Conservation (phyloP, 1,140 invertebrate genomes). For the Neodiprion lecontei region DNA sequence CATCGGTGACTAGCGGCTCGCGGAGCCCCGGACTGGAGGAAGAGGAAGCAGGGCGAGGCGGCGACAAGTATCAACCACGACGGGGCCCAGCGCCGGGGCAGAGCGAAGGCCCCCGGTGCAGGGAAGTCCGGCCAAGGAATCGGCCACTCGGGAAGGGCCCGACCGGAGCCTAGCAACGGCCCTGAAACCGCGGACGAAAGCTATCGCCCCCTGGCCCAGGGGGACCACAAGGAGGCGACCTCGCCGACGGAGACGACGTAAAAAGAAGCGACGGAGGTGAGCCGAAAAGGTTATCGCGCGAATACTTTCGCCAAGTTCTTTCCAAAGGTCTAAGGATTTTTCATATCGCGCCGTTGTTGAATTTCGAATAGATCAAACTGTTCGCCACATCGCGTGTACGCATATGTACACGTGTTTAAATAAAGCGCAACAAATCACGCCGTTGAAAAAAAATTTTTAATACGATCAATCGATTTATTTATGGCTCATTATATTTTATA, state of each 20-base stretch:
- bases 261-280: slow-evolving; percentile 62
- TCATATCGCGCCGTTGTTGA: too few species aligned
- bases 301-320: neutral
- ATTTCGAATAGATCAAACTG: too few species aligned
- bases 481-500: too few species aligned
- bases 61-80: slow-evolving; percentile 46
- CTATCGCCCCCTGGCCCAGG: slow-evolving; percentile 52
- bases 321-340: neutral
- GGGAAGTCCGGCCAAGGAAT: slow-evolving; percentile 41
- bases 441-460: too few species aligned
- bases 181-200: slow-evolving; percentile 51
- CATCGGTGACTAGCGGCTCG: slow-evolving; percentile 8
- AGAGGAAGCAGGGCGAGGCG: slow-evolving; percentile 12
- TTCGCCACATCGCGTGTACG: too few species aligned
- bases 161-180: slow-evolving; percentile 53
- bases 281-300: slow-evolving; percentile 9
- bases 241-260: slow-evolving; percentile 58
- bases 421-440: too few species aligned
- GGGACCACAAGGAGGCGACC: slow-evolving; percentile 51
- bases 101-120: slow-evolving; percentile 58
- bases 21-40: neutral
- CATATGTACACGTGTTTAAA: too few species aligned
- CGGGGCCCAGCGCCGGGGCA: slow-evolving; percentile 58
- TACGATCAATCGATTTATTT: too few species aligned
- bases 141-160: slow-evolving; percentile 34